Evolutionary conservation across 2,888 invertebrate genomes (phyloP), one percentile per base, ranked within the genome.

Genomic region (Helicoverpa assulta): DNA sequence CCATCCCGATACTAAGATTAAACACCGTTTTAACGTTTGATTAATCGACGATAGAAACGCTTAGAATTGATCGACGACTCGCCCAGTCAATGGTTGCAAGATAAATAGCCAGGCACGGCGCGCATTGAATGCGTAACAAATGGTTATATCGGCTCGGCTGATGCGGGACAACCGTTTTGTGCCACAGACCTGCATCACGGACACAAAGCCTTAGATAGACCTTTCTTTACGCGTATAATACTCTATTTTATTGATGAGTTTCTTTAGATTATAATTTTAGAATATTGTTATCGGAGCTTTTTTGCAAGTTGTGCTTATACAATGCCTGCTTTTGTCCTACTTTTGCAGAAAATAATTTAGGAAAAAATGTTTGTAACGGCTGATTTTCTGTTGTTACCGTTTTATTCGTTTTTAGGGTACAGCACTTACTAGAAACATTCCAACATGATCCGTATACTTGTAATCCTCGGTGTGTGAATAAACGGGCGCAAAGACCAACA

Each of bases 101-200:
- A 92, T 93, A 91, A 92, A 93, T 93, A 89, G 91, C 85, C 80
- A 78, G 82, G 85, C 82, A 80, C 80, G 84, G 82, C 83, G 71
- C 77, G 85, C 88, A 89, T 90, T 93, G 92, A 93, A 93, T 91
- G 88, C 86, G 88, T 93, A 92, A 93, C 92, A 92, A 93, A 93
- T 93, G 92, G 90, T 86, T 87, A 82, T 74, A 82, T 81, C 86
- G 83, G 85, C 86, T 87, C 86, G 84, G 73, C 69, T 87, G 90
- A 88, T 90, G 87, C 77, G 88, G 88, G 89, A 87, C 89, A 86
- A 88, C 83, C 88, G 90, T 88, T 89, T 89, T 90, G 88, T 89
- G 85, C 78, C 64, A 66, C 55, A 73, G 67, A 90, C 91, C 92
- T 91, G 89, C 91, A 90, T 91, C 92, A 92, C 80, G 56, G 63